Percentiles rank a stretch among this genome's conserved stretches.
These are phyloP conservation scores for Globicephala melas DNA, from an alignment of 2,113 vertebrate genomes.

Conservation along the genomic window DNA sequence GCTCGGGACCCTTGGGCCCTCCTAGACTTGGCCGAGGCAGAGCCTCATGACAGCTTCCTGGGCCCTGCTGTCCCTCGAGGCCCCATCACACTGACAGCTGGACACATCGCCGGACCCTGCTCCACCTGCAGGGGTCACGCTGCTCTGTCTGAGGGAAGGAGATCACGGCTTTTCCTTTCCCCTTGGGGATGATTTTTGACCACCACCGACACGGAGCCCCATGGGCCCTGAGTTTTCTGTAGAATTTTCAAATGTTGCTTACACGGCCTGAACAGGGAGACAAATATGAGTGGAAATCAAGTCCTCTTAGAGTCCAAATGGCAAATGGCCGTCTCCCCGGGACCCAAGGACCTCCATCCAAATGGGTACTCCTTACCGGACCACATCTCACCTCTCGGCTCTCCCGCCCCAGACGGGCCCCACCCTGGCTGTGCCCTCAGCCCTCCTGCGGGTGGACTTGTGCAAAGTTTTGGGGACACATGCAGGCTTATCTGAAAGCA, in stretches of 20 bases:
- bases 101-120: too few species aligned
- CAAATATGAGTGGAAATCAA: not conserved
- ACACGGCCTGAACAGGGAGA: not conserved
- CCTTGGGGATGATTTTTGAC: not conserved
- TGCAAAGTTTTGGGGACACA: not conserved
- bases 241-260: not conserved
- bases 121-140: too few species aligned
- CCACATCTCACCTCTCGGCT: not conserved
- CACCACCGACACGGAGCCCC: accelerated
- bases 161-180: too few species aligned
- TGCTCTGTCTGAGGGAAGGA: accelerated
- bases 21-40: not conserved
- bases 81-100: accelerated
- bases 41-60: not conserved
- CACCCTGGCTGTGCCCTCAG: accelerated
- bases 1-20: too few species aligned
- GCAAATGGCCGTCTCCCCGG: accelerated
- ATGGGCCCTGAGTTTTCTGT: not conserved
- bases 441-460: accelerated
- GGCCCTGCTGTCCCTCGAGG: not conserved
- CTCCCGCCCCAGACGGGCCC: accelerated
- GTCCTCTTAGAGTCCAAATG: not conserved
- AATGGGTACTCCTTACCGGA: accelerated
- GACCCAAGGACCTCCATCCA: not conserved
- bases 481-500: not conserved